phyloP scores from a whole-genome alignment of 2,113 vertebrate species.

The Cynocephalus volans region DNA sequence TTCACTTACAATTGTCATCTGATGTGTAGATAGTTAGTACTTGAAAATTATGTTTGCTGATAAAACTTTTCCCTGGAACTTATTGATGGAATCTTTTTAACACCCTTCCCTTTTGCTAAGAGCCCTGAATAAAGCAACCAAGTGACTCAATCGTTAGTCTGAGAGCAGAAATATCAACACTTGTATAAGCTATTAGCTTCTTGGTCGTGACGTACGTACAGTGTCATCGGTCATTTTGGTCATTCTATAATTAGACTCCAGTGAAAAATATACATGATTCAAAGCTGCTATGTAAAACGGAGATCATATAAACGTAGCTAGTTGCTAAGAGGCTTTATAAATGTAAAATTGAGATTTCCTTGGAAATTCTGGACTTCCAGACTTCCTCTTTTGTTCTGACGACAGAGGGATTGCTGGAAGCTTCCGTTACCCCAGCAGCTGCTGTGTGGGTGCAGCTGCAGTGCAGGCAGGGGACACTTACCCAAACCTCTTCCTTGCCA shows the following conservation, averaged over 20 bases:
- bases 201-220: neutral
- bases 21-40: neutral
- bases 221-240: neutral
- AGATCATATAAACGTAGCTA: neutral
- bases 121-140: slow-evolving; percentile 44
- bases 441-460: too few species aligned
- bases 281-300: neutral
- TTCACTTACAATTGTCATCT: neutral
- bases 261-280: neutral
- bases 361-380: neutral
- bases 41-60: slow-evolving; percentile 28
- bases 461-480: fast-evolving
- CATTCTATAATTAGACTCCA: neutral
- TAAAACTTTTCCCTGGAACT: slow-evolving; percentile 14
- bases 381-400: neutral
- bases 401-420: neutral
- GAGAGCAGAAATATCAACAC: slow-evolving; percentile 65
- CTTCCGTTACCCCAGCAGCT: neutral
- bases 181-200: neutral
- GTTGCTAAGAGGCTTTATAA: neutral
- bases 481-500: neutral
- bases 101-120: slow-evolving; percentile 32
- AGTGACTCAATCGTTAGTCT: slow-evolving; percentile 30
- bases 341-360: neutral
- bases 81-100: neutral